Evolutionary conservation across 2,113 vertebrate species (phyloP).

Genomic region (Labrus mixtus): DNA sequence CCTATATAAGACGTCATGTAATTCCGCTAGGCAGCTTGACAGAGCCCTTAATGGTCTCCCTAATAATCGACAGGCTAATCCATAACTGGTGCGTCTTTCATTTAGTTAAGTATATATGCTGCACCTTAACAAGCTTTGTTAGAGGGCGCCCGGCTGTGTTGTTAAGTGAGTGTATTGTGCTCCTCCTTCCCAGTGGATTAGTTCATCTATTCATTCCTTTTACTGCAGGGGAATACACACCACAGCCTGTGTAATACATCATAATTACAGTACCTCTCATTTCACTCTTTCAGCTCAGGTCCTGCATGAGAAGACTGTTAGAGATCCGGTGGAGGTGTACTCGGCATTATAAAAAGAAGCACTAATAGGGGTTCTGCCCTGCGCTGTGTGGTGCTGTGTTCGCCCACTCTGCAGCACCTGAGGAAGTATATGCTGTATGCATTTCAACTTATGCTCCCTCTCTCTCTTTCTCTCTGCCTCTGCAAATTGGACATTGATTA

Average conservation of each 20-base stretch:
- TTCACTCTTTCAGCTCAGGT: conserved; percentile 29
- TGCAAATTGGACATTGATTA: conserved; percentile 74
- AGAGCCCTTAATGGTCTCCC: conserved; percentile 12
- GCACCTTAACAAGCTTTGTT: conserved; percentile 37
- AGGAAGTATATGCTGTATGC: conserved; percentile 28
- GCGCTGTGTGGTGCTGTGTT: conserved; percentile 19
- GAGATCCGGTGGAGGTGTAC: conserved; percentile 31
- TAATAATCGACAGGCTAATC: conserved; percentile 42
- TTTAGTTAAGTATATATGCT: conserved; percentile 46
- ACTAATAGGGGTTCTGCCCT: conserved; percentile 61
- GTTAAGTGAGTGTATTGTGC: conserved; percentile 42
- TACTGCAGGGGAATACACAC: conserved; percentile 15
- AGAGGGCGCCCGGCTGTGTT: conserved; percentile 25
- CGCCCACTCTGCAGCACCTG: conserved; percentile 5
- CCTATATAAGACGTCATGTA: conserved; percentile 9
- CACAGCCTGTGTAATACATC: conserved; percentile 45
- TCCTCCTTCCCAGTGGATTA: conserved; percentile 34
- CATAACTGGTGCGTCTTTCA: conserved; percentile 48
- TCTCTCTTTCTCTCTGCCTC: conserved; percentile 34
- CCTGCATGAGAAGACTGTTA: conserved; percentile 32
- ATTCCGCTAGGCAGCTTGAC: conserved; percentile 5
- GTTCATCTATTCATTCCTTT: conserved; percentile 50
- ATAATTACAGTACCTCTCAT: conserved; percentile 34
- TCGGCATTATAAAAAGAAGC: conserved; percentile 30
- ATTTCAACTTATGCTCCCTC: conserved; percentile 39